These are phyloP conservation scores for Abscondita cerata DNA, from an alignment of 2,888 invertebrate species.

Conservation along the genomic window DNA sequence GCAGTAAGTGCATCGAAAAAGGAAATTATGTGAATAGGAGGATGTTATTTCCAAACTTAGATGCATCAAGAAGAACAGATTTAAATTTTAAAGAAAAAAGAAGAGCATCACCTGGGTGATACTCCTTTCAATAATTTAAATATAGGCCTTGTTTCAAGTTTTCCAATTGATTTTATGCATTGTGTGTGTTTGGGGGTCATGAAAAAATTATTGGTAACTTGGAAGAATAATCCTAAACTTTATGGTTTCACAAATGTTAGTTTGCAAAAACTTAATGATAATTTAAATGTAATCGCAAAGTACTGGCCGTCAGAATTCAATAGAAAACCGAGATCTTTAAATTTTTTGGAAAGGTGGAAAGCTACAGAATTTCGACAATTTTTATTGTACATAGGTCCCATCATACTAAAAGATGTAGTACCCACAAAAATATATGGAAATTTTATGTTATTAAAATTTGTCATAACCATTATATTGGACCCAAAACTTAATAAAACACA, in stretches of 20 bases:
- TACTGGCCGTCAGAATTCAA: constrained; percentile 34
- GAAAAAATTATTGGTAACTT: not conserved
- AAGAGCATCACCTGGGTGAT: too few species aligned
- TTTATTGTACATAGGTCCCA: constrained; percentile 36
- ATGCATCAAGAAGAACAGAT: not conserved
- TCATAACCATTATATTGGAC: constrained; percentile 25
- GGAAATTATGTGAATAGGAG: not conserved
- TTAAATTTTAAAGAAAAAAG: not conserved
- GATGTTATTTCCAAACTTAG: constrained; percentile 1
- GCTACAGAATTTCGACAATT: constrained; percentile 38
- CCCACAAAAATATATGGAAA: constrained; percentile 21
- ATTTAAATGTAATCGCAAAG: too few species aligned
- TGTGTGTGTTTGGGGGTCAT: not conserved
- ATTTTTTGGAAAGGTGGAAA: constrained; percentile 37
- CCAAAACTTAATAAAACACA: constrained; percentile 22
- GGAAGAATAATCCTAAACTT: too few species aligned
- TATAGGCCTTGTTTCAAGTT: not conserved
- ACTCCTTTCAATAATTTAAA: not conserved
- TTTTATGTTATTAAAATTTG: constrained; percentile 29
- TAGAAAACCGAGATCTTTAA: constrained; percentile 31
- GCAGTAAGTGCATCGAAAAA: too few species aligned
- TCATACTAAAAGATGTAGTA: constrained; percentile 29
- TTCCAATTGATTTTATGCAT: not conserved
- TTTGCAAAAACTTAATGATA: too few species aligned
- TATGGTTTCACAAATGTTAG: too few species aligned